A percentile compares a stretch with the other conserved stretches of the same genome.
phyloP scores from a whole-genome alignment of 2,113 vertebrate genomes.

The Chloroceryle aenea region DNA sequence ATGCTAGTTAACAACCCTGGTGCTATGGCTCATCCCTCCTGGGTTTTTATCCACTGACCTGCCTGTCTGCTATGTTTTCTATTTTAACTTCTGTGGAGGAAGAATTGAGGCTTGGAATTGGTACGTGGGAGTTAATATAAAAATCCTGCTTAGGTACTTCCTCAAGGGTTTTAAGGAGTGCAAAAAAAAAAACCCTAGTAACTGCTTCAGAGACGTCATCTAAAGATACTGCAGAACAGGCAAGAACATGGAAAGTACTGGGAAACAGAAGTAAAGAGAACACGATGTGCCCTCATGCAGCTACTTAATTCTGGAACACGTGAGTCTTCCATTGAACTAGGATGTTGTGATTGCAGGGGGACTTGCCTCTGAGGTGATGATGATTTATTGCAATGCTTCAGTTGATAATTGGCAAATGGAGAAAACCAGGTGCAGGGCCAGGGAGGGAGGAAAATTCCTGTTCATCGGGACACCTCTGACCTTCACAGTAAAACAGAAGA shows the following conservation, averaged over 20 bases:
- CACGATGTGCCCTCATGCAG: background rate
- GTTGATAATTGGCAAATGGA: constrained; percentile 19
- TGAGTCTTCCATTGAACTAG: background rate
- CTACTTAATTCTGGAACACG: background rate
- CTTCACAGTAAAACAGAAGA: background rate
- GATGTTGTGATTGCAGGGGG: background rate
- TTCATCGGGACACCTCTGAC: constrained; percentile 1
- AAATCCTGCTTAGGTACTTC: background rate
- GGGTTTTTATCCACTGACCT: background rate
- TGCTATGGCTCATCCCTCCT: background rate
- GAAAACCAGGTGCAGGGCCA: background rate
- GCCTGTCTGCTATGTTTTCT: background rate
- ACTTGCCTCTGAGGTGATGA: background rate
- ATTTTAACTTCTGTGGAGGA: background rate
- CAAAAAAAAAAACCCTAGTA: background rate
- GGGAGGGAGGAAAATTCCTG: background rate
- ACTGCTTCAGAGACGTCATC: background rate
- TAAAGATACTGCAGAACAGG: background rate
- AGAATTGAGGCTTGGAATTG: background rate
- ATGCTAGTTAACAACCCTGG: background rate
- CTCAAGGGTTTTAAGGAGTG: background rate
- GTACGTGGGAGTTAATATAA: background rate
- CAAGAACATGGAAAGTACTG: background rate
- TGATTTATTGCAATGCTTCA: constrained; percentile 43
- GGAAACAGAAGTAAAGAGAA: background rate